Percentiles rank a stretch among this genome's conserved stretches.
These are phyloP conservation scores for Opisthograptis luteolata DNA, from an alignment of 2,888 invertebrate genomes.

Conservation along the genomic window DNA sequence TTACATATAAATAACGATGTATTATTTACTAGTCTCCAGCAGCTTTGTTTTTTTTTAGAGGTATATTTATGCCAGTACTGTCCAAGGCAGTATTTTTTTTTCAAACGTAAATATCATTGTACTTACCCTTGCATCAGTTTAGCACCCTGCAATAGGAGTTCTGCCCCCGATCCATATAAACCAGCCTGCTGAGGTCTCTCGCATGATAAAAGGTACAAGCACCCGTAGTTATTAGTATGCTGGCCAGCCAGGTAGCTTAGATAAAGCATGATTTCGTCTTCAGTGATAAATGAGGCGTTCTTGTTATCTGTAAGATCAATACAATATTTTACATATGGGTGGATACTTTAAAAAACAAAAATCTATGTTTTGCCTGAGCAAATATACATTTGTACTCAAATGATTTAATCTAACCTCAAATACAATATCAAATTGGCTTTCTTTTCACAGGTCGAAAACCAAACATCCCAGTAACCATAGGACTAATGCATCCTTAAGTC, in stretches of 20 bases:
- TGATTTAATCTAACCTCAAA: too few relatives aligned
- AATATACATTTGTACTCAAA: too few relatives aligned
- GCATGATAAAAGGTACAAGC: conserved; percentile 91
- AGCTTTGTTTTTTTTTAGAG: too few relatives aligned
- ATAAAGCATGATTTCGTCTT: conserved; percentile 89
- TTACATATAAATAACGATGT: too few relatives aligned
- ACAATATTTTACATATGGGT: too few relatives aligned
- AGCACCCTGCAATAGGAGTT: conserved; percentile 88
- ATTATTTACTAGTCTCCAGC: too few relatives aligned
- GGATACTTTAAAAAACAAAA: too few relatives aligned
- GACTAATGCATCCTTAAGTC: conserved; percentile 6
- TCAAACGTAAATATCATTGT: neutral
- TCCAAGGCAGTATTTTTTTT: too few relatives aligned
- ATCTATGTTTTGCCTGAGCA: too few relatives aligned
- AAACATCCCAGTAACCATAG: neutral
- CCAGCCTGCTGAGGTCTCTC: conserved; percentile 88
- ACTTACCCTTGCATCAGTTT: conserved; percentile 87
- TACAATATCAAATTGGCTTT: too few relatives aligned
- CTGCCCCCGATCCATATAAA: conserved; percentile 91
- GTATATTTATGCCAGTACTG: too few relatives aligned
- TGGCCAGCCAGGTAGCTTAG: conserved; percentile 88
- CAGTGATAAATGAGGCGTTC: conserved; percentile 81
- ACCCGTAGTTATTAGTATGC: conserved; percentile 87
- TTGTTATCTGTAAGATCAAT: conserved; percentile 60
- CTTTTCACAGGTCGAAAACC: too few relatives aligned